Percentiles rank a stretch among this genome's conserved stretches.
Conservation (phyloP, 2,888 invertebrate species). For the Mimas tiliae region DNA sequence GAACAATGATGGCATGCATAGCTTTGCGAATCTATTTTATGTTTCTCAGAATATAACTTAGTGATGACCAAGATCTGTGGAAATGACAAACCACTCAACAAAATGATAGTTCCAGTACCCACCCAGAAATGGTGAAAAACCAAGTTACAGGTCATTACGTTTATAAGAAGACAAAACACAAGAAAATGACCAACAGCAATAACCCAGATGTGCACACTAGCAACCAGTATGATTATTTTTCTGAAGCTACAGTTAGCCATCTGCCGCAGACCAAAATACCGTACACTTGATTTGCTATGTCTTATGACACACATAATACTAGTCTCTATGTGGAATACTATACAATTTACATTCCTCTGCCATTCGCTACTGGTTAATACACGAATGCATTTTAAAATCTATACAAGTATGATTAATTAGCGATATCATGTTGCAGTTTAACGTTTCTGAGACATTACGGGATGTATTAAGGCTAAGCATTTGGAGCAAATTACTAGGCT, state of each 20-base stretch:
- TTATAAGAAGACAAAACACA: constrained; percentile 5
- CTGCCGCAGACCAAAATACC: constrained; percentile 55
- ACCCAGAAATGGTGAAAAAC: constrained; percentile 4
- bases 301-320: background rate
- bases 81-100: background rate
- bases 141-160: no score
- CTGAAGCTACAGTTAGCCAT: constrained; percentile 58
- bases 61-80: background rate
- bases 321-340: background rate
- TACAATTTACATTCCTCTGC: constrained; percentile 20
- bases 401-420: constrained; percentile 23
- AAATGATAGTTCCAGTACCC: background rate
- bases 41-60: background rate
- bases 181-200: constrained; percentile 28
- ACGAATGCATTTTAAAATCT: constrained; percentile 20
- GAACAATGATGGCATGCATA: background rate
- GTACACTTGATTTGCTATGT: constrained; percentile 56
- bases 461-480: constrained; percentile 4
- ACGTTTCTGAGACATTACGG: constrained; percentile 4
- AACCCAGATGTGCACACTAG: constrained; percentile 32
- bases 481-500: background rate
- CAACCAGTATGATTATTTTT: constrained; percentile 45
- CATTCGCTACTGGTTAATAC: constrained; percentile 11
- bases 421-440: constrained; percentile 12
- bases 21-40: background rate